Evolutionary conservation across 2,888 invertebrate genomes (phyloP).

Genomic region (Anarsia innoxiella): DNA sequence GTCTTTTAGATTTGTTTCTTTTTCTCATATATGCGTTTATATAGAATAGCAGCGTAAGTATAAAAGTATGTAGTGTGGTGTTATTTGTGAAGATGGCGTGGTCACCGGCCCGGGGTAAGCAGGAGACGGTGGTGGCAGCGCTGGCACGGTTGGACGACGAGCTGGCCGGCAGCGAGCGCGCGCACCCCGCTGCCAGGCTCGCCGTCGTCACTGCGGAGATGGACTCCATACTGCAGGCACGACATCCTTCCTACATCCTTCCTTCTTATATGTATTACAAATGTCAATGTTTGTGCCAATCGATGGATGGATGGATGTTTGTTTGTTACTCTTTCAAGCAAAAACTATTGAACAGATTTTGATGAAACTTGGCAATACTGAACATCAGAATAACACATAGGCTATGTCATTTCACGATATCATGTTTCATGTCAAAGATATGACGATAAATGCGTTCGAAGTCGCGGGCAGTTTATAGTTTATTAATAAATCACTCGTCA

Average conservation of each 20-base stretch:
- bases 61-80: slow-evolving; percentile 4
- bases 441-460: background rate
- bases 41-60: too few relatives aligned
- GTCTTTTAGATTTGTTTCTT: too few relatives aligned
- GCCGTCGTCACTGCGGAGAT: slow-evolving; percentile 54
- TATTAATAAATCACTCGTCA: too few relatives aligned
- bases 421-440: too few relatives aligned
- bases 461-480: too few relatives aligned
- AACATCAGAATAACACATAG: too few relatives aligned
- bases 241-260: background rate
- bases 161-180: slow-evolving; percentile 44
- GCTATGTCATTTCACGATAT: too few relatives aligned
- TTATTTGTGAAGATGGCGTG: slow-evolving; percentile 19
- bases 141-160: slow-evolving; percentile 52
- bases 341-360: background rate
- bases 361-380: too few relatives aligned
- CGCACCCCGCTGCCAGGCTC: slow-evolving; percentile 48
- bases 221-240: slow-evolving; percentile 55
- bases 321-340: background rate
- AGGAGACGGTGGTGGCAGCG: slow-evolving; percentile 53
- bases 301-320: background rate
- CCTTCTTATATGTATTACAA: background rate
- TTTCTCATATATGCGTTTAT: too few relatives aligned
- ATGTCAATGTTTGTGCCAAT: background rate
- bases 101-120: slow-evolving; percentile 27